Evolutionary conservation across 2,888 invertebrate genomes (phyloP).

Genomic region (Anaspis maculata): DNA sequence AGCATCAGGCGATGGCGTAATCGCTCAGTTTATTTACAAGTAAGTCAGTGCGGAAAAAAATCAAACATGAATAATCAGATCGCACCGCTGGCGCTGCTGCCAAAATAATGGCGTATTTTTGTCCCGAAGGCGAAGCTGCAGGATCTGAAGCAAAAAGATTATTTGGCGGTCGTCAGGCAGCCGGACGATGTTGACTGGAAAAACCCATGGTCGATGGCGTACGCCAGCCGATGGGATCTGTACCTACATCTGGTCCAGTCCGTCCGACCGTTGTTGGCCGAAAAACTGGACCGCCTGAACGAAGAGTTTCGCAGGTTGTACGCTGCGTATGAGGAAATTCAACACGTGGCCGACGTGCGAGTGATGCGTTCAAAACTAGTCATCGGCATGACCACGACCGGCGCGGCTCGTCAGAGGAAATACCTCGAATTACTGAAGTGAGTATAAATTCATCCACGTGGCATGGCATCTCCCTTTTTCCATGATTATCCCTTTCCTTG

Average conservation of each 20-base stretch:
- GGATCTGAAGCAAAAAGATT: too few relatives aligned
- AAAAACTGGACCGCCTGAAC: slow-evolving; percentile 13
- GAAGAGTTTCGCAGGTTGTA: slow-evolving; percentile 20
- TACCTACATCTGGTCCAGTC: slow-evolving; percentile 32
- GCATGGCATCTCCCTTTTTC: too few relatives aligned
- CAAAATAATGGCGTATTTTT: too few relatives aligned
- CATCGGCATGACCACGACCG: slow-evolving; percentile 70
- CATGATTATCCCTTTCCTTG: too few relatives aligned
- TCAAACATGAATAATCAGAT: too few relatives aligned
- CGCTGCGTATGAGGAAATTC: slow-evolving; percentile 44
- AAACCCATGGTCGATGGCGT: slow-evolving; percentile 23
- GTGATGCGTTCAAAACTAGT: slow-evolving; percentile 48
- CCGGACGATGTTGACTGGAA: slow-evolving; percentile 14
- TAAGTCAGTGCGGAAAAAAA: too few relatives aligned
- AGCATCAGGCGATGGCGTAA: too few relatives aligned
- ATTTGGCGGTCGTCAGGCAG: too few relatives aligned
- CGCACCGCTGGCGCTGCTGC: too few relatives aligned
- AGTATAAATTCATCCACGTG: too few relatives aligned
- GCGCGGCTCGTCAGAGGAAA: slow-evolving; percentile 59
- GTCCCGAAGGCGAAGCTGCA: too few relatives aligned
- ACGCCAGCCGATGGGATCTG: slow-evolving; percentile 30
- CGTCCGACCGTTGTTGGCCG: slow-evolving; percentile 19
- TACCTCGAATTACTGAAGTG: slow-evolving; percentile 30
- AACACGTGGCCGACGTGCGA: slow-evolving; percentile 50
- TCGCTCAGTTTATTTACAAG: too few relatives aligned